Evolutionary conservation across 2,113 vertebrate genomes (phyloP), one percentile per base, ranked within the genome.

Genomic region (Cyanoramphus novaezelandiae): DNA sequence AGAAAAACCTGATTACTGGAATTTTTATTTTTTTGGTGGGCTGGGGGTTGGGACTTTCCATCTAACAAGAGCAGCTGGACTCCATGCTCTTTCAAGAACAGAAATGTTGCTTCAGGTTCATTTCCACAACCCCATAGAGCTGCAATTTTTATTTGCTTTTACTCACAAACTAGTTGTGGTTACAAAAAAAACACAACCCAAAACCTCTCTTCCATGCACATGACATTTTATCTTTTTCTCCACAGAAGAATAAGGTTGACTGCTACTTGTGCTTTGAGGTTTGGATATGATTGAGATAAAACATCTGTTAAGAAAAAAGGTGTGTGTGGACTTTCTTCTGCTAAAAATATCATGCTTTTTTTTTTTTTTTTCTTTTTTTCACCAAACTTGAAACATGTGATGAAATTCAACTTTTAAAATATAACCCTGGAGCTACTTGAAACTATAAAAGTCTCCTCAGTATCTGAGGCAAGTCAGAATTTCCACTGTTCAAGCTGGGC

Each of bases 341-440:
- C 97, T 98, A 98, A 97, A 98, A 97, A 98, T 97, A 98, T 50
- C 96, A 50, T 46, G 77, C 71, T 89, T 63, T 88, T 89, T 70
- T 31, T 31, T 31, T 31, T 79, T 88, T 33, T 49, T 91, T 63
- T 88, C 88, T 70, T 31, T 31, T 79, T 86, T 33, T 50, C 27
- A 68, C 88, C 93, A 93, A 93, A 97, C 96, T 95, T 96, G 96
- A 97, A 98, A 97, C 96, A 97, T 96, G 95, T 96, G 97, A 97
- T 94, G 97, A 97, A 97, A 98, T 95, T 75, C 97, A 97, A 96
- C 97, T 97, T 98, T 97, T 97, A 96, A 97, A 98, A 97, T 96
- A 97, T 92, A 96, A 98, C 97, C 97, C 97, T 96, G 81, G 70
- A 98, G 97, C 97, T 95, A 97, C 98, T 97, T 95, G 97, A 97